Percentiles rank a stretch among this genome's conserved stretches.
phyloP scores from a whole-genome alignment of 2,797 vertebrate genomes.

The Poeciliopsis gracilis region DNA sequence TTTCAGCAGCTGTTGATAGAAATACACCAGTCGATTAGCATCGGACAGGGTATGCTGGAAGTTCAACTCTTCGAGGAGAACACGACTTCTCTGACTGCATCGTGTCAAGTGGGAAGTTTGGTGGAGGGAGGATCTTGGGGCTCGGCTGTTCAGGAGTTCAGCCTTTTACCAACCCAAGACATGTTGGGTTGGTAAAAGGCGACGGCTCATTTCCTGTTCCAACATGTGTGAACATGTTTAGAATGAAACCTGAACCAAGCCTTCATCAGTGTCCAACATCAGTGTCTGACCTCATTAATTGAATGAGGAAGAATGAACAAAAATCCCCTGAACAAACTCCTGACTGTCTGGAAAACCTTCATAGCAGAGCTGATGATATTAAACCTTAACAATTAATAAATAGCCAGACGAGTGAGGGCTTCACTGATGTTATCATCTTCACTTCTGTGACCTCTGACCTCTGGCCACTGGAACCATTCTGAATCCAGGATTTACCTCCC shows the following conservation, averaged over 20 bases:
- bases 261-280: not conserved
- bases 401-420: no score
- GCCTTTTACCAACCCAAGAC: not conserved
- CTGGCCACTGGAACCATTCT: not conserved
- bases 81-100: not conserved
- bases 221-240: not conserved
- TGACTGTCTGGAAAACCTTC: not conserved
- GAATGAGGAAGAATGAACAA: not conserved
- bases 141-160: not conserved
- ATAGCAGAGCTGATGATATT: no score
- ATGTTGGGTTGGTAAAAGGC: not conserved
- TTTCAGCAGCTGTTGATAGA: constrained; percentile 8
- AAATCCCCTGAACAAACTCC: not conserved
- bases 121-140: not conserved
- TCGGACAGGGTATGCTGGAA: not conserved
- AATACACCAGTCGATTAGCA: constrained; percentile 28
- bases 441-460: not conserved
- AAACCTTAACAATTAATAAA: no score
- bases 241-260: not conserved
- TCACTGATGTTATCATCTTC: not conserved
- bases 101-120: not conserved
- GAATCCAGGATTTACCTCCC: not conserved
- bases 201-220: not conserved
- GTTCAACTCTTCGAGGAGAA: not conserved
- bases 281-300: not conserved